phyloP scores from a whole-genome alignment of 2,888 invertebrate species.

The Pristionchus exspectatus region DNA sequence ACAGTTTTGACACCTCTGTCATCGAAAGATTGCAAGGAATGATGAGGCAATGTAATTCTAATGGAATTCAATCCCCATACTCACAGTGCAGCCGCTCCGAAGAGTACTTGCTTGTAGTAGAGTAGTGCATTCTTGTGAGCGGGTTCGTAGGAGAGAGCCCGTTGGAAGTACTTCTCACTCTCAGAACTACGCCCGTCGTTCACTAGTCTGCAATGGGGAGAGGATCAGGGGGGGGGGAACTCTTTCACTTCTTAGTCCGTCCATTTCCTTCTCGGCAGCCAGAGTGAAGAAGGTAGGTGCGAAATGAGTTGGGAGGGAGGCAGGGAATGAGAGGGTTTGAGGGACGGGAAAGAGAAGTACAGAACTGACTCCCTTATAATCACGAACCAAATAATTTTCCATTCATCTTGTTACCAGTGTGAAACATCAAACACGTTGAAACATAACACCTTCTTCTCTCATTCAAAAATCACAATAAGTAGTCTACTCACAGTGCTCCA shows the following conservation, averaged over 20 bases:
- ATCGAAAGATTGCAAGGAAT: no score
- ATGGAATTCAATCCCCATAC: background rate
- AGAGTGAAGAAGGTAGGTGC: no score
- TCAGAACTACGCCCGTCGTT: constrained; percentile 49
- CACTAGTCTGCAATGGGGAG: constrained; percentile 10
- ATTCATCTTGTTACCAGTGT: background rate
- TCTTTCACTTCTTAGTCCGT: background rate
- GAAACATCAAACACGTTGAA: background rate
- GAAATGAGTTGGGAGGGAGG: no score
- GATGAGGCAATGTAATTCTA: no score
- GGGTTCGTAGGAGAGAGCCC: constrained; percentile 47
- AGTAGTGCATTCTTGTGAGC: constrained; percentile 41
- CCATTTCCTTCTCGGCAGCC: background rate
- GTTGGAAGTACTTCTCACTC: constrained; percentile 50
- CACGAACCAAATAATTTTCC: background rate
- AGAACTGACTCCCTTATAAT: no score
- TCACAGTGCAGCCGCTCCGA: constrained; percentile 41
- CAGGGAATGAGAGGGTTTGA: no score
- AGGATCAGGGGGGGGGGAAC: background rate
- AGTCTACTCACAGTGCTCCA: constrained; percentile 38
- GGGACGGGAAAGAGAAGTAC: no score
- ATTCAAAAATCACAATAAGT: background rate
- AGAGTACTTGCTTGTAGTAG: constrained; percentile 52
- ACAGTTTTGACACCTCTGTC: no score
- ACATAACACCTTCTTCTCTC: background rate